Base-by-base conservation (phyloP, 2,113 vertebrate species). In the Leuciscus idus region DNA sequence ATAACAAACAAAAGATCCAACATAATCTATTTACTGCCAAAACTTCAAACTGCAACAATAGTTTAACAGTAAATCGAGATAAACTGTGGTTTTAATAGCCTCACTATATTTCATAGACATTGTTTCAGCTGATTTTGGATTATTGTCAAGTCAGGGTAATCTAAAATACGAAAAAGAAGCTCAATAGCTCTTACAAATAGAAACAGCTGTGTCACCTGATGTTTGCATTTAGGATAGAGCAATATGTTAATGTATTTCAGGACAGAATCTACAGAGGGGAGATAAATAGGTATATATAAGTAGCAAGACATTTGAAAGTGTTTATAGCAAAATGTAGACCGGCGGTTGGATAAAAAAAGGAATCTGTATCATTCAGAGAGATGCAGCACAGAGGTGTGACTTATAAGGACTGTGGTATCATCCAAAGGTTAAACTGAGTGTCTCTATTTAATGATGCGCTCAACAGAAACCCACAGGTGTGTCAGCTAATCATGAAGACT, bases 401-500 rank as follows among this genome's bases (percentile, higher is more conserved):
- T 2, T 39, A 72, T 43, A 72, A 72, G 36, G 19, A 11, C 68
- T 43, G 36, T 23, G 12, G 36, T 43, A 72, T 72, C 68, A 72
- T 23, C 68, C 33, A n/a, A 72, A 74, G 72, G 72, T 74, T 26
- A 74, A 26, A 26, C 39, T 75, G 39, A 74, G n/a, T 72, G 23
- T 75, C 39, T 74, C 39, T 48, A 15, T 48, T 75, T 50, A 75
- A 75, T 15, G 23, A 75, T 15, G n/a, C 43, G 15, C 72, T 75
- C 43, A 48, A 13, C 39, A 48, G 43, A 75, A 75, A 75, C 43
- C 72, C 43, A 46, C 43, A 75, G 43, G 72, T 50, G 72, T 48
- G 43, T 75, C n/a, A 17, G 43, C n/a, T 75, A 75, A 74, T 75
- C 28, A 75, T 75, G 43, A 75, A 75, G 39, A 48, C 43, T 75